Evolutionary conservation across 2,888 invertebrate species (phyloP).

Genomic region (Xiphydria camelus): DNA sequence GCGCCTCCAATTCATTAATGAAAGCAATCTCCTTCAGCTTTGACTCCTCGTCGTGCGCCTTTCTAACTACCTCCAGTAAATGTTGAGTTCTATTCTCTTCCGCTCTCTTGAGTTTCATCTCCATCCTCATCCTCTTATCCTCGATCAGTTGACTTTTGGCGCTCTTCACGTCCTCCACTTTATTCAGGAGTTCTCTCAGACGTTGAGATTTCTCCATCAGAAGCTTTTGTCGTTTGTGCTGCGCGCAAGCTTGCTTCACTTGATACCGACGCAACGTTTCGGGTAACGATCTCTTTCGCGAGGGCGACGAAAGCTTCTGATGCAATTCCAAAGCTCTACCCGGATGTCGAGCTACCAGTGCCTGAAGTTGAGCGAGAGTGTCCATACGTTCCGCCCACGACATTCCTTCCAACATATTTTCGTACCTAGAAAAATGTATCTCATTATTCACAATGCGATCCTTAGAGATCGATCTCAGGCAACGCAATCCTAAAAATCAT

Average conservation of each 20-base stretch:
- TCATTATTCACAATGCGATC: too few relatives aligned
- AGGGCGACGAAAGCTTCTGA: conserved; percentile 91
- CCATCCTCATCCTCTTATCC: conserved; percentile 76
- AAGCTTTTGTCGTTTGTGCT: conserved; percentile 80
- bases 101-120: conserved; percentile 78
- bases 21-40: conserved; percentile 97
- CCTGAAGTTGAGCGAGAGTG: conserved; percentile 76
- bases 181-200: conserved; percentile 81
- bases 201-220: conserved; percentile 83
- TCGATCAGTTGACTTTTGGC: conserved; percentile 86
- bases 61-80: conserved; percentile 78
- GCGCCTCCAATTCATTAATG: conserved; percentile 93
- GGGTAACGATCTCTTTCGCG: conserved; percentile 80
- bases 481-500: too few relatives aligned
- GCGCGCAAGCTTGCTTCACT: conserved; percentile 89
- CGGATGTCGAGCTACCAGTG: conserved; percentile 84
- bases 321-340: conserved; percentile 91
- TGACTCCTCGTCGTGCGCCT: conserved; percentile 97
- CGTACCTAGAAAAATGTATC: conserved; percentile 37
- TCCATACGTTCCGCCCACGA: conserved; percentile 87
- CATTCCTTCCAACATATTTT: conserved; percentile 63
- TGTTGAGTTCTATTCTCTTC: conserved; percentile 88
- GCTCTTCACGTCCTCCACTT: conserved; percentile 80
- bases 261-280: conserved; percentile 81
- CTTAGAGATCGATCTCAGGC: too few relatives aligned